Base-by-base conservation (phyloP, 2,113 vertebrate genomes). In the Scopus umbretta region DNA sequence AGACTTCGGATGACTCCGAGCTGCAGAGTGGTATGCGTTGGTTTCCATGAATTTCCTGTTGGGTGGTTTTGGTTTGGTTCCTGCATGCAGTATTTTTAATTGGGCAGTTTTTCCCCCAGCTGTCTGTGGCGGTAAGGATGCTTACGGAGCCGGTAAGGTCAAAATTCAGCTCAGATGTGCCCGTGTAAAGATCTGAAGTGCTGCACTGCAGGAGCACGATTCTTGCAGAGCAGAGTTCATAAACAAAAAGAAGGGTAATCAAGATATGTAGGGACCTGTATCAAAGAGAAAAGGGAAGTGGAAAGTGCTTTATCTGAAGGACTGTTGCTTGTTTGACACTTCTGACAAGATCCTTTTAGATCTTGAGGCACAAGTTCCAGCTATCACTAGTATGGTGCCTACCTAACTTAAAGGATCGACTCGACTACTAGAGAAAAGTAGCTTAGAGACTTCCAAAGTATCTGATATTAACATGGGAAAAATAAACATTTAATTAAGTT, bases 1-100 rank as follows among this genome's bases (percentile, higher is more conserved):
- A 99, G 52, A 96, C 98, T 1, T 92, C 98, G 10, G 98, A 98
- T 14, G 96, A 92, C 23, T n/a, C 34, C 1, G 32, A 67, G 26
- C 90, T 40, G 71, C 82, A 84, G 49, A 53, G 95, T 34, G 97
- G 98, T 98, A 97, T 22, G 98, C 49, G 10, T 16, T 38, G 22
- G 16, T 10, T 86, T 26, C 30, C 50, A 3, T 36, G 14, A 3
- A 8, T 38, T 67, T 53, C n/a, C 42, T 10, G 32, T 49, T 4
- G 49, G 10, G 5, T 16, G 22, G 43, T 7, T 30, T 38, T 32
- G n/a, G 3, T 65, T 53, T n/a, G n/a, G 16, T 3, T 45, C n/a
- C 14, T 25, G 29, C 10, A 0, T 42, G 38, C 22, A 30, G 8
- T 43, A 1, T n/a, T 47, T 40, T 80, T 75, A 40, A 67, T 68